Percentiles rank a stretch among this genome's conserved stretches.
These are phyloP conservation scores for Sycophila sp. DNA, from an alignment of 1,140 invertebrate genomes.

Conservation along the genomic window DNA sequence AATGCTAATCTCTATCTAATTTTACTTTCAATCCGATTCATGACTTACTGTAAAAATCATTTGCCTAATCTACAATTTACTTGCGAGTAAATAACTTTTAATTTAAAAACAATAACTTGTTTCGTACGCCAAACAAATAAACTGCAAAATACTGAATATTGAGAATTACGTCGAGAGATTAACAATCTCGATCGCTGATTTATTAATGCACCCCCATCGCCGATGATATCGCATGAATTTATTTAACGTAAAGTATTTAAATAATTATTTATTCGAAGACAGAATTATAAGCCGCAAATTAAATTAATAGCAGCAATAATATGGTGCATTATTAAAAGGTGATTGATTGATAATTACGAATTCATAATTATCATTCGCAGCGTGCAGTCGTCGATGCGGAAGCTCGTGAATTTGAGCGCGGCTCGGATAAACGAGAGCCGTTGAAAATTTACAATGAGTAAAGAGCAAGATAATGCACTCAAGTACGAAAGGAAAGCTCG, in stretches of 20 bases:
- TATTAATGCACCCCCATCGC: background rate
- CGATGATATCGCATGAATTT: background rate
- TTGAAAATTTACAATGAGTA: background rate
- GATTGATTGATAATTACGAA: background rate
- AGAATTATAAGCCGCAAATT: background rate
- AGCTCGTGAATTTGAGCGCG: no score
- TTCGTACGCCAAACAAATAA: background rate
- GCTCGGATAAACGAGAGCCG: no score
- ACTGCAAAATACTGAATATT: background rate
- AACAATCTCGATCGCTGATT: background rate
- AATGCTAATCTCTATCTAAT: no score
- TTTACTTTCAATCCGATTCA: no score
- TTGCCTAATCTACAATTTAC: background rate
- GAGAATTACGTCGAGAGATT: background rate
- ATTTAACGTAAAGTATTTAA: background rate
- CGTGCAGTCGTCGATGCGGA: no score
- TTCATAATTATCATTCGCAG: background rate
- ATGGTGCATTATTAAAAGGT: background rate
- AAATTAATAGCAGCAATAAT: background rate
- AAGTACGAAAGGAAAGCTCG: no score
- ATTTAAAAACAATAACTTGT: no score
- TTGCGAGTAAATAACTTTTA: no score
- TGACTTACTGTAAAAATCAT: background rate
- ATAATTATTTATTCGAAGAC: background rate
- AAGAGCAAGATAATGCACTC: constrained; percentile 15